Evolutionary conservation across 2,888 invertebrate species (phyloP), one percentile per base, ranked within the genome.

Genomic region (Girardia tigrina): DNA sequence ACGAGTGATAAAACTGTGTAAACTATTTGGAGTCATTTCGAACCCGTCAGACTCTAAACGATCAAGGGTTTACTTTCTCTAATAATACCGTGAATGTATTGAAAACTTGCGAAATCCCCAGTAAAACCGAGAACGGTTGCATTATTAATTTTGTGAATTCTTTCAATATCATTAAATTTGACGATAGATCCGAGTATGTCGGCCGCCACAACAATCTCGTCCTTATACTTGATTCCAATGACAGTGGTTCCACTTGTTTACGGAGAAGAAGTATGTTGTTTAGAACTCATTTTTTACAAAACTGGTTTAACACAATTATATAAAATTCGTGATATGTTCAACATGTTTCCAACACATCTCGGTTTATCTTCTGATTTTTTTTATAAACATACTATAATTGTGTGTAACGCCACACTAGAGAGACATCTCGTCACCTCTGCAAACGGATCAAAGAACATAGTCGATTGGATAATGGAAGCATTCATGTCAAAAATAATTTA

Each of bases 31-130:
- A 23, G n/a, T n/a, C n/a, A n/a, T n/a, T 70, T 71, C 56, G 75
- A 92, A 89, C 1, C 91, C 91, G 85, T 95, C 94, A 79, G 92
- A 91, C 28, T 90, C 26, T 26, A 73, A 42, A 20, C 8, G 6
- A 20, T 73, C 73, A 20, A 36, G 42, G 56, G 26, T 6, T 42
- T 56, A 8, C 73, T 36, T 8, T 73, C 73, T 14, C 56, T 56
- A 20, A 73, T 73, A 29, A 26, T 26, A 23, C 36, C 28, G 20
- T 73, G 27, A 26, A 76, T 74, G 83, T 90, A 93, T 84, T 98
- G 98, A 83, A 89, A 98, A 84, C 98, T 98, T 8, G 94, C 97
- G 82, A 92, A 94, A 85, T 98, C 98, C 1, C 97, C 98, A 75
- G 91, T 90, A 75, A 90, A 90, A 0, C 93, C 95, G 14, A 97